A percentile compares a stretch with the other conserved stretches of the same genome.
phyloP scores from a whole-genome alignment of 2,797 vertebrate species.

The Lemur catta region DNA sequence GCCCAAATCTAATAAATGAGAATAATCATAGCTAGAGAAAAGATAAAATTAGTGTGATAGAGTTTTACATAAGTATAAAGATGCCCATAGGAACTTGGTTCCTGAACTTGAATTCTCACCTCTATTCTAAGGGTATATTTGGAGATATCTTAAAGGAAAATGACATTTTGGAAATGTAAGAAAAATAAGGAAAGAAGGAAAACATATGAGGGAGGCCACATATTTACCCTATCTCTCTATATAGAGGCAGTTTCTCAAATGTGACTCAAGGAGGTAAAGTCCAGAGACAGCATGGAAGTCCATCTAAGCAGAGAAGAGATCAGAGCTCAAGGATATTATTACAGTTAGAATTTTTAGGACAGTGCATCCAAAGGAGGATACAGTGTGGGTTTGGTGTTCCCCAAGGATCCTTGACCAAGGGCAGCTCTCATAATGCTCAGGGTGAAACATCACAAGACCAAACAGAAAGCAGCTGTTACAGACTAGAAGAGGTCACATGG shows the following conservation, averaged over 20 bases:
- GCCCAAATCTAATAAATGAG: background rate
- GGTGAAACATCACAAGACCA: background rate
- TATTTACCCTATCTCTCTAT: background rate
- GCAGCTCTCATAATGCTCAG: background rate
- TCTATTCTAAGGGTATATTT: background rate
- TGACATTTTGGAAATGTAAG: background rate
- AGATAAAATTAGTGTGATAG: background rate
- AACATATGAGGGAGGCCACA: no score
- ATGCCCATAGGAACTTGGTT: background rate
- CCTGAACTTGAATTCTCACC: background rate
- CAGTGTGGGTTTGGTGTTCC: rapidly evolving
- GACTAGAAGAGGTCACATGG: no score
- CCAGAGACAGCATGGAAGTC: background rate
- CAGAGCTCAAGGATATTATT: background rate
- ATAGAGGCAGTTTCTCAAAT: background rate
- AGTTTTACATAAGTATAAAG: background rate
- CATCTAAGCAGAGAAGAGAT: background rate
- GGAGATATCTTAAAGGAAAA: background rate
- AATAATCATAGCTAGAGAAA: background rate
- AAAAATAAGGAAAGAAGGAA: background rate
- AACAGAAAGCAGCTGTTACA: background rate
- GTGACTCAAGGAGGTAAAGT: background rate
- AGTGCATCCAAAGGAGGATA: background rate
- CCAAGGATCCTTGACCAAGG: background rate
- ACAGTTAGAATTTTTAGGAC: no score